Conservation (phyloP, 2,888 invertebrate species). For the Nymphalis urticae region DNA sequence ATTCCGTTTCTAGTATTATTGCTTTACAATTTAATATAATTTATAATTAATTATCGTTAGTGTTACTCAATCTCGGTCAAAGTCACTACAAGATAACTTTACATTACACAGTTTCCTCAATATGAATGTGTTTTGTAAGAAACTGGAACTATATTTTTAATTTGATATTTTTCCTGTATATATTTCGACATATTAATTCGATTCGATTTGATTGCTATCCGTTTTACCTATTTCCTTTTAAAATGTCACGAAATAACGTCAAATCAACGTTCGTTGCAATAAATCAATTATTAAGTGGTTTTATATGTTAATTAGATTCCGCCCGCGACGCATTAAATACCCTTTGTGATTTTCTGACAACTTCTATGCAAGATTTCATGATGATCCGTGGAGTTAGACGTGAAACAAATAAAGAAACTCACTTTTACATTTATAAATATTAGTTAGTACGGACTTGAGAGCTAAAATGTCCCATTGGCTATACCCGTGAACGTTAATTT, state of each 20-base stretch:
- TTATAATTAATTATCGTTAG: conserved; percentile 3
- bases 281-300: no score
- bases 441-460: no score
- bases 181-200: conserved; percentile 2
- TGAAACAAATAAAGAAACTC: no score
- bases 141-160: not conserved
- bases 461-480: no score
- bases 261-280: no score
- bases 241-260: not conserved
- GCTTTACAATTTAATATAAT: conserved; percentile 15
- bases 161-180: not conserved
- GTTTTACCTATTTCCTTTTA: conserved; percentile 2
- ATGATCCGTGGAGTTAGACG: no score
- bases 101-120: conserved; percentile 15
- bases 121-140: conserved; percentile 13
- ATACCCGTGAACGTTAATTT: no score
- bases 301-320: no score
- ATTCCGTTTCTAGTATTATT: conserved; percentile 6
- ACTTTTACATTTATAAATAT: no score
- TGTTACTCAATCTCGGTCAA: conserved; percentile 15
- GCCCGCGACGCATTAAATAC: no score
- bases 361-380: no score
- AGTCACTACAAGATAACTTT: conserved; percentile 10
- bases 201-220: conserved; percentile 16
- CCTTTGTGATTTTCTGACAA: no score